Evolutionary conservation across 2,797 vertebrate species (phyloP), one percentile per base, ranked within the genome.

Genomic region (Poeciliopsis turneri): DNA sequence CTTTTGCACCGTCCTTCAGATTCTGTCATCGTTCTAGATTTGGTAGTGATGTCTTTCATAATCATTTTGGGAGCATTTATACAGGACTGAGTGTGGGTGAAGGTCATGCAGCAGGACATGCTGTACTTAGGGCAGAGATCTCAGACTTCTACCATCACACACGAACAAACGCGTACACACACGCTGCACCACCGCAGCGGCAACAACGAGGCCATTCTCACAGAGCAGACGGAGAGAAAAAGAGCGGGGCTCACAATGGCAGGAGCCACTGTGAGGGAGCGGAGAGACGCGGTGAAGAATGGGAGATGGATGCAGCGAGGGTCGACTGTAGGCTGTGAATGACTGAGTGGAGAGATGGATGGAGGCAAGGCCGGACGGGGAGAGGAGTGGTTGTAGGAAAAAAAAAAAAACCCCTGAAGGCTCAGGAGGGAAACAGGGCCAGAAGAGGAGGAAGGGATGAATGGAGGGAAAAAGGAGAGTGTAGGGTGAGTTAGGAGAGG

Each of bases 201-300:
- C 92, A 94, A 95, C 95, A 96, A 96, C 95, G 94, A 93, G 91
- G 92, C 91, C 92, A 95, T 96, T 95, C 94, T 95, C 86, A 88
- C 91, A 93, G 85, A 90, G 85, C 89, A 93, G 89, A 89, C 85
- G 94, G 94, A 95, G 92, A 51, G 92, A 91, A 91, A 72, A 71
- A 92, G 89, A 89, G 91, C 86, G 72, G 78, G 80, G 76, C 88
- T 87, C 83, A 94, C 94, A 95, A 95, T 93, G 92, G 91, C 93
- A 93, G 89, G 89, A 95, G 93, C 93, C 89, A 92, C 89, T 90
- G 87, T 75, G 79, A 81, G 78, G 76, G 77, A 79, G 16, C 30
- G 43, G 45, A 77, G 73, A 72, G 74, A 71, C 64, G 72, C 86
- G 78, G 79, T 10, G 72, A 82, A 86, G 79, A 89, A 78, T 76